Conservation (phyloP, 2,888 invertebrate genomes). For the Melolontha melolontha region DNA sequence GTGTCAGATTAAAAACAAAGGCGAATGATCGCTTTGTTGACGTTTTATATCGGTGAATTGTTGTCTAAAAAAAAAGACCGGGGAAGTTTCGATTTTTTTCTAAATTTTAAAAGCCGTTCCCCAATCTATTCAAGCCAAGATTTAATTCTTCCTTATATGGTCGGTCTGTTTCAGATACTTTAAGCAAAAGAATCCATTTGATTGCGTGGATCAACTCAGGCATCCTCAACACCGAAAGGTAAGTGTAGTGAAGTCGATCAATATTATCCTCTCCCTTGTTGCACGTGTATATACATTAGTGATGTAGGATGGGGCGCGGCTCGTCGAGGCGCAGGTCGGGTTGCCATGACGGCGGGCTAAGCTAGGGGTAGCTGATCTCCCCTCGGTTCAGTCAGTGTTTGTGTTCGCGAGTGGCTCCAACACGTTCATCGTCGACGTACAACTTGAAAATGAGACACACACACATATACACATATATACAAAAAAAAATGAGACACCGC, state of each 20-base stretch:
- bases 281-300: conserved; percentile 65
- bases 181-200: conserved; percentile 15
- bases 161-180: conserved; percentile 7
- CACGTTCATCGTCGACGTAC: neutral
- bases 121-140: neutral
- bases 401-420: conserved; percentile 32
- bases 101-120: neutral
- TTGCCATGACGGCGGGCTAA: conserved; percentile 64
- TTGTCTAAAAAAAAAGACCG: too few relatives aligned
- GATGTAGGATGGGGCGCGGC: conserved; percentile 65
- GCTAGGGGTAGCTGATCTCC: conserved; percentile 60
- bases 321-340: conserved; percentile 65
- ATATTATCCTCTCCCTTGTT: conserved; percentile 54
- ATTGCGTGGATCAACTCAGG: conserved; percentile 19
- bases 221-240: conserved; percentile 44
- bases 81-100: neutral
- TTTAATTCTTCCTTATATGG: conserved; percentile 1
- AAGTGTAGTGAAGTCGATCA: conserved; percentile 53
- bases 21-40: conserved; percentile 11
- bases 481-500: neutral
- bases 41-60: neutral
- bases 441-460: conserved; percentile 10
- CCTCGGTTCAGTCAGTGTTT: conserved; percentile 59
- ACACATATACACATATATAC: neutral
- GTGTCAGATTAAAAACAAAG: conserved; percentile 10